Base-by-base conservation (phyloP, 2,797 vertebrate species). In the Gallirallus australis region DNA sequence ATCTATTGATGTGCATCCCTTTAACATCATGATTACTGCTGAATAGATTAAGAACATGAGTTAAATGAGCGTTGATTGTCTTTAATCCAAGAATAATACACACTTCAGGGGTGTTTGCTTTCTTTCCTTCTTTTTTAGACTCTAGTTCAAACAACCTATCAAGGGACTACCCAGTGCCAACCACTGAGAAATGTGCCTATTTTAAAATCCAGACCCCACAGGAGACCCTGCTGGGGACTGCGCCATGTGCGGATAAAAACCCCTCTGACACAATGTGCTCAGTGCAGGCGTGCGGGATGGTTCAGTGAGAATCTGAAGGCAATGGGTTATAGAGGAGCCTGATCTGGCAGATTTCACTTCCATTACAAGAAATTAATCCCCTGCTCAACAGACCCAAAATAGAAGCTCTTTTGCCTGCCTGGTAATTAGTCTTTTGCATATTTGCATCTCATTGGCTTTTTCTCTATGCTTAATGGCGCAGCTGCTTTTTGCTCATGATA, bases 361-460 rank as follows among this genome's bases (percentile, higher is more conserved):
- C 59, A 88, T 82, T 91, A 75, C 1, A 4, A 93, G 63, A 96
- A 95, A 87, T 85, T 88, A 97, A 96, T 93, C 50, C 56, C 75
- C 66, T 69, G 73, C 86, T 91, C 90, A 86, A 82, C 42, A 28
- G 12, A 69, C 81, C 47, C 48, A 90, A 94, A 94, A 95, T 70
- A 95, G 71, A 89, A 93, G 48, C 56, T 73, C 76, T 90, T 87
- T 82, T 84, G 59, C 50, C 61, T 59, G 80, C 31, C 45, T 73
- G 39, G n/a, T 86, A 93, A 89, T 95, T 95, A 90, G 28, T 69
- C 45, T 94, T 54, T 71, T 94, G 86, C 45, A 78, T 82, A 82
- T 95, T 95, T 95, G 56, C 59, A 78, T 95, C 65, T 96, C 80
- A 59, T 81, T 93, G 65, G 9, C 50, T 94, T 91, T 93, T 96